phyloP scores from a whole-genome alignment of 2,888 invertebrate species.

The Geotrupes spiniger region DNA sequence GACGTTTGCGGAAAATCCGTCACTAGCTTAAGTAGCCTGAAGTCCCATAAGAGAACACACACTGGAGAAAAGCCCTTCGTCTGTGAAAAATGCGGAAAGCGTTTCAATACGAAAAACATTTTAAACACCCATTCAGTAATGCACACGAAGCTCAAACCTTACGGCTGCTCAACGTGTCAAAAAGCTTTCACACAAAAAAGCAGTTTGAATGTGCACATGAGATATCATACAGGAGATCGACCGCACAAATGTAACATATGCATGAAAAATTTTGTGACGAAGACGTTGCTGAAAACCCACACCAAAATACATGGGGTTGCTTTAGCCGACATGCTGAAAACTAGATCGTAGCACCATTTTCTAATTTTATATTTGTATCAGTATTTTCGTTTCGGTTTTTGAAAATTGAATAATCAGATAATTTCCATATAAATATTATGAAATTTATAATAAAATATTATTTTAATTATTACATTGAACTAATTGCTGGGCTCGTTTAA shows the following conservation, averaged over 20 bases:
- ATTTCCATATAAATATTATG: no score
- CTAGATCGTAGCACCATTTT: no score
- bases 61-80: conserved; percentile 19
- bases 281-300: conserved; percentile 32
- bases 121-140: conserved; percentile 34
- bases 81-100: conserved; percentile 27
- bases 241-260: conserved; percentile 42
- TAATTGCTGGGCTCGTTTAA: no score
- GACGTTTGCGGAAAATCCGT: conserved; percentile 38
- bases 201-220: conserved; percentile 24
- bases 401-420: no score
- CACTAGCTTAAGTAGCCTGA: conserved; percentile 46
- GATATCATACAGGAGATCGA: conserved; percentile 26
- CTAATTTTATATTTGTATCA: no score
- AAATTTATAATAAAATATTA: no score
- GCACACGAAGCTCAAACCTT: conserved; percentile 38
- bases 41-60: conserved; percentile 53
- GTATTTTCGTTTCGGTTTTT: no score
- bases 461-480: no score
- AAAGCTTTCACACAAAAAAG: conserved; percentile 34
- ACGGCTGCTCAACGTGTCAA: conserved; percentile 32
- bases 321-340: background rate
- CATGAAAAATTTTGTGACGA: conserved; percentile 33
- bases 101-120: conserved; percentile 28
- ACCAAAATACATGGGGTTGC: conserved; percentile 12